Conservation (phyloP, 2,113 vertebrate genomes). For the Oncorhynchus tshawytscha region DNA sequence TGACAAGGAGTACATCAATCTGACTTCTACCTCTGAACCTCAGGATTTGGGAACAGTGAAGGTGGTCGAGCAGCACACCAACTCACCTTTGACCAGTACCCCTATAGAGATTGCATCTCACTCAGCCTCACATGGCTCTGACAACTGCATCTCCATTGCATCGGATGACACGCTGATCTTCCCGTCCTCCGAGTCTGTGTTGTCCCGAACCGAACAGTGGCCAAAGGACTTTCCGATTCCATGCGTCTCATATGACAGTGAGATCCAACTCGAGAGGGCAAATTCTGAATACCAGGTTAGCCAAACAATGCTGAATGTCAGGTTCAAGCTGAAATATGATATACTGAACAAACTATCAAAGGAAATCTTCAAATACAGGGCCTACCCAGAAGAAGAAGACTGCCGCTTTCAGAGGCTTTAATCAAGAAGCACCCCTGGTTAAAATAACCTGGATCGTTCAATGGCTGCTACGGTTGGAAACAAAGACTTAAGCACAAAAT, state of each 20-base stretch:
- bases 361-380: conserved; percentile 26
- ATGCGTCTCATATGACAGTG: no score
- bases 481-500: conserved; percentile 28
- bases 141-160: no score
- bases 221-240: no score
- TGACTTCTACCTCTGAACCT: conserved; percentile 17
- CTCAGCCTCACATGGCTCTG: no score
- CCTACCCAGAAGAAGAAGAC: conserved; percentile 22
- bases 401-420: conserved; percentile 23
- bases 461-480: conserved; percentile 16
- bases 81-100: no score
- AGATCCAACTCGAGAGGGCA: no score
- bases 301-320: background rate
- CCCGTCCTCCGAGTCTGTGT: no score
- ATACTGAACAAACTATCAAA: conserved; percentile 22
- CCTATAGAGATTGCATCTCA: background rate
- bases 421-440: background rate
- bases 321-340: conserved; percentile 14
- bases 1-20: background rate
- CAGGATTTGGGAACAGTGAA: background rate
- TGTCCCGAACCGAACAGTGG: no score
- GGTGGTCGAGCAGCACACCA: no score
- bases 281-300: no score
- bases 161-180: no score
- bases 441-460: background rate